A percentile compares a stretch with the other conserved stretches of the same genome.
These are phyloP conservation scores for Sciaenops ocellatus DNA, from an alignment of 2,797 vertebrate species.

Conservation along the genomic window DNA sequence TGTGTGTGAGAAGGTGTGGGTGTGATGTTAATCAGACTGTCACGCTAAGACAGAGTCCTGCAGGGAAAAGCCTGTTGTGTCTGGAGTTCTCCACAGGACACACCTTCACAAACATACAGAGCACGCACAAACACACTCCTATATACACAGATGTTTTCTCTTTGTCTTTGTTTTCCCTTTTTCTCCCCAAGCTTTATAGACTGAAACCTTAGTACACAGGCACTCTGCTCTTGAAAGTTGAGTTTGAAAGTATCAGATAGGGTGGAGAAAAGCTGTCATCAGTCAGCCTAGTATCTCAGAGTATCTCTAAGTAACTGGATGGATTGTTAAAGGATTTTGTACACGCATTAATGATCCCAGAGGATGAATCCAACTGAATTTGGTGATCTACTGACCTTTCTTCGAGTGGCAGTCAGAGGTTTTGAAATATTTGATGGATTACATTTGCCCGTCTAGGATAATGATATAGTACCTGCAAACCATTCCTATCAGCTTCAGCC, in stretches of 20 bases:
- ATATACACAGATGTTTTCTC: conserved; percentile 4
- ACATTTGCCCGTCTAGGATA: not conserved
- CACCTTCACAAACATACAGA: conserved; percentile 40
- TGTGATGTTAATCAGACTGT: conserved; percentile 80
- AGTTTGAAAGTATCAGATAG: not conserved
- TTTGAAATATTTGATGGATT: not conserved
- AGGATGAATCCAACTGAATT: not conserved
- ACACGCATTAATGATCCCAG: not conserved
- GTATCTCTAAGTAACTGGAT: not conserved
- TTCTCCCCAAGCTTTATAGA: conserved; percentile 5
- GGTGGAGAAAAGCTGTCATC: too few species aligned
- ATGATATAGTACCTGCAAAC: not conserved
- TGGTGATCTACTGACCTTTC: not conserved
- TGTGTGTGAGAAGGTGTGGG: conserved; percentile 29
- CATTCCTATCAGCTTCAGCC: not conserved
- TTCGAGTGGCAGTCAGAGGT: not conserved
- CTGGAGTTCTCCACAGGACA: conserved; percentile 72
- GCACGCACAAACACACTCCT: not conserved
- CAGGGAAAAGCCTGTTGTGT: conserved; percentile 75
- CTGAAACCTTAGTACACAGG: not conserved
- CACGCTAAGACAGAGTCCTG: conserved; percentile 69
- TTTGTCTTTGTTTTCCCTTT: conserved; percentile 48
- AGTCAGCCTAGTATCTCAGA: not conserved
- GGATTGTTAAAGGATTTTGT: not conserved
- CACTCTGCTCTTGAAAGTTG: not conserved